Base-by-base conservation (phyloP, 2,888 invertebrate species). In the Dicroscelio sp. region DNA sequence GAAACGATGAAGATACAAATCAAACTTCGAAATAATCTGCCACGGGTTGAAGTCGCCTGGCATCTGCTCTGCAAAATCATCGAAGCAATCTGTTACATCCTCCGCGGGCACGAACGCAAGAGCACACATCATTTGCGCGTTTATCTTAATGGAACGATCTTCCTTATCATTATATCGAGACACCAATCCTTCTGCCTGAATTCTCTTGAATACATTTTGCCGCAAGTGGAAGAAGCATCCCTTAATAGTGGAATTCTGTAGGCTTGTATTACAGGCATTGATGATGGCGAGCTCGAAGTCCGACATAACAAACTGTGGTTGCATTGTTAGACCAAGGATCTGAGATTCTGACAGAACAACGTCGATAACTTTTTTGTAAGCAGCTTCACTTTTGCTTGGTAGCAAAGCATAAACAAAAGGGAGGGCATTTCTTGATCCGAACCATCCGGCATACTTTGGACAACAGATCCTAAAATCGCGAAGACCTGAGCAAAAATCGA, bases 381-480 rank as follows among this genome's bases (percentile, higher is more conserved):
- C 55, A 58, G 25, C 20, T 58, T 58, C 55, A 58, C 55, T 58
- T 58, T 58, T 58, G 6, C 55, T 3, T 58, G 20, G 55, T 23
- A 73, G 52, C 31, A 73, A 73, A 30, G 52, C 71, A 73, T 30
- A 73, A 12, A 73, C 52, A 23, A 52, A 73, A 75, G 55, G 75
- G 25, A 75, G 55, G 0, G 52, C 55, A 12, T 27, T 55, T 75
- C 33, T 75, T 55, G 52, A 23, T n/a, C 55, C 48, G 14, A 8
- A 75, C 33, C 55, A 55, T 75, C n/a, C n/a, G 30, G 25, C 25
- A 55, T 23, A 17, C 8, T 55, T 76, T 58, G 60, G 12, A 25
- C 33, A 8, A 76, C 31, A n/a, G 55, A 75, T n/a, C 55, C 33
- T 14, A 75, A 12, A 48, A 71, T 69, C n/a, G 69, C 43, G 69